These are phyloP conservation scores for Austrofundulus limnaeus DNA, from an alignment of 2,113 vertebrate species.

Conservation along the genomic window DNA sequence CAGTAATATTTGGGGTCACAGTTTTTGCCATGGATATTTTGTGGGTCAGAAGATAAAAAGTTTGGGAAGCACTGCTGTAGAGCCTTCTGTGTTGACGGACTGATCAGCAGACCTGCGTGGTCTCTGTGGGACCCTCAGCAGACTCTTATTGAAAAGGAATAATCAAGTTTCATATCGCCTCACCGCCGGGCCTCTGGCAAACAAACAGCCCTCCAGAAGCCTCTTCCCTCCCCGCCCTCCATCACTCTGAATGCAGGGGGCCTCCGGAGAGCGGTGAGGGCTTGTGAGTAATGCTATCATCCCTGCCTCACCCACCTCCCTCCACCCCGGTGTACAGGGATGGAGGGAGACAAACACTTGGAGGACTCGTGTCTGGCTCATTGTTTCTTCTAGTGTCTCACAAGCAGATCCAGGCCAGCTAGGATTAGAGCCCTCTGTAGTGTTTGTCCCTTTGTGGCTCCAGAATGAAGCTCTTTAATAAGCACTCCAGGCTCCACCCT, in stretches of 20 bases:
- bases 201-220: conserved; percentile 41
- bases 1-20: no score
- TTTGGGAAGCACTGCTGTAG: conserved; percentile 39
- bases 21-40: no score
- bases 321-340: conserved; percentile 36
- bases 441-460: conserved; percentile 54
- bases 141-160: conserved; percentile 67
- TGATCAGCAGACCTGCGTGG: conserved; percentile 54
- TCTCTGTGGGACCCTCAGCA: conserved; percentile 49
- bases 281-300: conserved; percentile 77
- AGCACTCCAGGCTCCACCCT: conserved; percentile 41
- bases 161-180: conserved; percentile 67
- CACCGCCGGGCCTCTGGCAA: conserved; percentile 42
- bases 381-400: conserved; percentile 67
- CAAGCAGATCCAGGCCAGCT: conserved; percentile 50
- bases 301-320: conserved; percentile 39
- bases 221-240: conserved; percentile 18
- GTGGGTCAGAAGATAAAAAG: no score
- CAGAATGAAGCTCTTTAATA: conserved; percentile 57
- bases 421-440: conserved; percentile 37
- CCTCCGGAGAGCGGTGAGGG: conserved; percentile 76
- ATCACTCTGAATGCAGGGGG: conserved; percentile 50
- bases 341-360: conserved; percentile 45
- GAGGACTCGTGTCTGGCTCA: conserved; percentile 61
- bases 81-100: conserved; percentile 43